Base-by-base conservation (phyloP, 1,140 invertebrate species). In the Ceratina australensis region DNA sequence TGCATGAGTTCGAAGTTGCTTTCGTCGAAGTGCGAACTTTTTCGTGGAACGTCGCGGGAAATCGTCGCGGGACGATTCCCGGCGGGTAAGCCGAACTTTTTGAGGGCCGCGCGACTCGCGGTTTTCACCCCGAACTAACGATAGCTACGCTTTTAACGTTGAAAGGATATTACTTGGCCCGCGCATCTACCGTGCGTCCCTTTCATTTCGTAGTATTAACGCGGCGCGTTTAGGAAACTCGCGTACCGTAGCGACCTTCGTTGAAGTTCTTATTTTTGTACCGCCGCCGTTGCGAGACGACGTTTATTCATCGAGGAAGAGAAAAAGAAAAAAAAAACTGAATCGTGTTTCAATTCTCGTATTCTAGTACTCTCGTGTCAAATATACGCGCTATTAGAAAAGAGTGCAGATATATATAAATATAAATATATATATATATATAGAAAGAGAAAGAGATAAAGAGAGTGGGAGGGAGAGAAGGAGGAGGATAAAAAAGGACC, bases 181-280 rank as follows among this genome's bases (percentile, higher is more conserved):
- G 24, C 78, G 76, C 47, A 64, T 72, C 59, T 49, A 18, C 18
- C 59, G 69, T 54, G 80, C 80, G 74, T 77, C 63, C 73, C 56
- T 57, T 72, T 63, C 50, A 72, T 84, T 84, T 73, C 24, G 54
- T 73, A 83, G 78, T 66, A 33, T 76, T 54, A 73, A 77, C 72
- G 72, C 78, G 81, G 26, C 77, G 82, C 66, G 72, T 77, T 61
- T 77, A 80, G 64, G 71, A 49, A 80, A 77, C 26, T 77, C 64
- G 57, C 74, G 57, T 75, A 66, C 28, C 64, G 79, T 66, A 67
- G 59, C 81, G 59, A 54, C 66, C 72, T 82, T 83, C 81, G 81
- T 83, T 83, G 76, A 83, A 82, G 81, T 79, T 77, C 64, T 79
- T 79, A 74, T 69, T 84, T 81, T 77, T 77, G 20, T 83, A 82